A percentile compares a stretch with the other conserved stretches of the same genome.
Evolutionary conservation across 2,888 invertebrate species (phyloP).

Genomic region (Phortica magna): DNA sequence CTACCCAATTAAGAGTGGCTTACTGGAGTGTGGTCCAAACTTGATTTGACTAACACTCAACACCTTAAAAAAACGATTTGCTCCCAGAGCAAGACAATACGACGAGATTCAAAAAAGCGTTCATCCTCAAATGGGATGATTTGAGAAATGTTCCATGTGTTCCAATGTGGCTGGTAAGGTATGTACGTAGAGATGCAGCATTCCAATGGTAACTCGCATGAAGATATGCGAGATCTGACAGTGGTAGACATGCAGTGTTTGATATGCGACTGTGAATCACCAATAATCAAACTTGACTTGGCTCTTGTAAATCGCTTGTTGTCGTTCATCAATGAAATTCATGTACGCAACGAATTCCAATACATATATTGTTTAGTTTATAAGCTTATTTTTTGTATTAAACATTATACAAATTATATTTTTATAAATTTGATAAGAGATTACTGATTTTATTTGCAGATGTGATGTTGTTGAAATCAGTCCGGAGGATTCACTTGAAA

Average conservation of each 20-base stretch:
- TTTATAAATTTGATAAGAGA: too few species aligned
- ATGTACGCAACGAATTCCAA: too few species aligned
- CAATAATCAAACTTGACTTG: slow-evolving; percentile 2
- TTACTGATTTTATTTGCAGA: too few species aligned
- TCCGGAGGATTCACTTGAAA: too few species aligned
- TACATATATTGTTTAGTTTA: too few species aligned
- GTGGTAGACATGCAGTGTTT: neutral
- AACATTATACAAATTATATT: too few species aligned
- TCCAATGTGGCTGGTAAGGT: too few species aligned
- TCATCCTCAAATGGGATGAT: slow-evolving; percentile 48
- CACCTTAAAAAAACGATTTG: neutral
- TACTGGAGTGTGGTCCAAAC: slow-evolving; percentile 39
- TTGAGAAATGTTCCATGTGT: slow-evolving; percentile 45
- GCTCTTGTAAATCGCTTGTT: too few species aligned
- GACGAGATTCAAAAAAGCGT: slow-evolving; percentile 45
- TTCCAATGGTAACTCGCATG: slow-evolving; percentile 12
- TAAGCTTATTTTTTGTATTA: too few species aligned
- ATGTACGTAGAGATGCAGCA: slow-evolving; percentile 50
- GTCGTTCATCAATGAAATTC: too few species aligned
- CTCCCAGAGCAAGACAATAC: slow-evolving; percentile 41
- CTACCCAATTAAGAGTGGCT: slow-evolving; percentile 51
- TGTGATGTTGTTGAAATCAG: too few species aligned
- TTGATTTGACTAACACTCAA: slow-evolving; percentile 4
- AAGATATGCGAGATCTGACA: slow-evolving; percentile 3
- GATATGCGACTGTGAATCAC: neutral